These are phyloP conservation scores for Microplitis manilae DNA, from an alignment of 2,888 invertebrate species.

Conservation along the genomic window DNA sequence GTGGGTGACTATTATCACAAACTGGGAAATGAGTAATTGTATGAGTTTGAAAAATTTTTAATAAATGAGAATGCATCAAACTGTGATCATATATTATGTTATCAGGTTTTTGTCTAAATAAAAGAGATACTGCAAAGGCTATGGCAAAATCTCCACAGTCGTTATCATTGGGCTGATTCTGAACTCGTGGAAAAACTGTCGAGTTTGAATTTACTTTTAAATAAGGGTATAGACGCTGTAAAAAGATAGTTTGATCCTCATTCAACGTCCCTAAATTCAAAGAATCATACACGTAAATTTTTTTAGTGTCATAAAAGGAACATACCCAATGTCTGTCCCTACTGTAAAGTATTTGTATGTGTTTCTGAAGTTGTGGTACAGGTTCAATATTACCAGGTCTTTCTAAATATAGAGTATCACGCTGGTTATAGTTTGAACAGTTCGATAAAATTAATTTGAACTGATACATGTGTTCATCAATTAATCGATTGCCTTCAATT, in stretches of 20 bases:
- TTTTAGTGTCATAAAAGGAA: conserved; percentile 28
- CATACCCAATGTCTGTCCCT: conserved; percentile 37
- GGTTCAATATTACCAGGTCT: conserved; percentile 25
- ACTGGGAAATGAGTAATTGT: conserved; percentile 31
- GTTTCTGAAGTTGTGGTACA: conserved; percentile 20
- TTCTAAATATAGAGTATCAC: conserved; percentile 25
- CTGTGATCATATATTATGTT: conserved; percentile 21
- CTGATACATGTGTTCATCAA: too few relatives aligned
- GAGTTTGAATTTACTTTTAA: conserved; percentile 10
- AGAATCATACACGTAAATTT: conserved; percentile 38
- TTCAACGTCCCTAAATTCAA: conserved; percentile 3
- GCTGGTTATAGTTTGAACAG: conserved; percentile 20
- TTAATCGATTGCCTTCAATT: too few relatives aligned
- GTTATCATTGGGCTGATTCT: conserved; percentile 29
- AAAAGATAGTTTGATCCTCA: conserved; percentile 28
- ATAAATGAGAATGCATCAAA: conserved; percentile 34
- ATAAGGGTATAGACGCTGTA: conserved; percentile 19
- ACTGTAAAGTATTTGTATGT: conserved; percentile 39
- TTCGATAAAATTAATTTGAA: too few relatives aligned
- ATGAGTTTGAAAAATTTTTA: conserved; percentile 25
- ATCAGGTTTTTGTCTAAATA: conserved; percentile 21
- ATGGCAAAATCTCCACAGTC: conserved; percentile 38
- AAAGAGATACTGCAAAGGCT: conserved; percentile 34
- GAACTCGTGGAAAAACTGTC: conserved; percentile 27
- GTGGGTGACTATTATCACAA: too few relatives aligned